These are phyloP conservation scores for Lasiommata megera DNA, from an alignment of 2,888 invertebrate species.

Conservation along the genomic window DNA sequence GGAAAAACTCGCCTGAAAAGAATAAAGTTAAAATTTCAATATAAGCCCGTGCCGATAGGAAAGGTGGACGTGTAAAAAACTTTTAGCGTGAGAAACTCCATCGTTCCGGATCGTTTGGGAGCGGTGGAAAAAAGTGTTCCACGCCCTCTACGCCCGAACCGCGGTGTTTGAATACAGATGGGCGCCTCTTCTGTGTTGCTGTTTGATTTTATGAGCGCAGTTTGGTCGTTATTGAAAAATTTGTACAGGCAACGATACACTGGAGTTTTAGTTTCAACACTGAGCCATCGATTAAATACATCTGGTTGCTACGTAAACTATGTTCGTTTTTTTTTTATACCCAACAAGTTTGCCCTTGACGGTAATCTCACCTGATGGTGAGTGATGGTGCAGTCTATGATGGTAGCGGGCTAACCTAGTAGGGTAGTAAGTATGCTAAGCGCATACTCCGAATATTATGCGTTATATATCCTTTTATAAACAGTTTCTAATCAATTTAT, in stretches of 20 bases:
- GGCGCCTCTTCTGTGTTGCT: background rate
- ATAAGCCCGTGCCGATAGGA: slow-evolving; percentile 1
- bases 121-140: slow-evolving; percentile 7
- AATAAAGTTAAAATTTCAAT: slow-evolving; percentile 13
- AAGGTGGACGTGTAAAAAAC: slow-evolving; percentile 12
- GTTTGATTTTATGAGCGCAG: slow-evolving; percentile 9
- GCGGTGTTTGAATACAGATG: slow-evolving; percentile 11
- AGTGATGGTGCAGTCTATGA: too few species aligned
- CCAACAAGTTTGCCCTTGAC: too few species aligned
- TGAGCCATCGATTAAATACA: too few species aligned
- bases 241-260: background rate
- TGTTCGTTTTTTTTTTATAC: too few species aligned
- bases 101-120: slow-evolving; percentile 1
- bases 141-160: background rate
- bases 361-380: too few species aligned
- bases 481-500: too few species aligned
- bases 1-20: background rate
- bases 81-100: slow-evolving; percentile 6
- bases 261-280: background rate
- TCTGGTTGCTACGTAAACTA: too few species aligned
- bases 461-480: too few species aligned
- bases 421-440: too few species aligned
- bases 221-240: slow-evolving; percentile 4
- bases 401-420: too few species aligned
- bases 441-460: too few species aligned